phyloP scores from a whole-genome alignment of 2,888 invertebrate genomes.

The Minunthozetes semirufus region DNA sequence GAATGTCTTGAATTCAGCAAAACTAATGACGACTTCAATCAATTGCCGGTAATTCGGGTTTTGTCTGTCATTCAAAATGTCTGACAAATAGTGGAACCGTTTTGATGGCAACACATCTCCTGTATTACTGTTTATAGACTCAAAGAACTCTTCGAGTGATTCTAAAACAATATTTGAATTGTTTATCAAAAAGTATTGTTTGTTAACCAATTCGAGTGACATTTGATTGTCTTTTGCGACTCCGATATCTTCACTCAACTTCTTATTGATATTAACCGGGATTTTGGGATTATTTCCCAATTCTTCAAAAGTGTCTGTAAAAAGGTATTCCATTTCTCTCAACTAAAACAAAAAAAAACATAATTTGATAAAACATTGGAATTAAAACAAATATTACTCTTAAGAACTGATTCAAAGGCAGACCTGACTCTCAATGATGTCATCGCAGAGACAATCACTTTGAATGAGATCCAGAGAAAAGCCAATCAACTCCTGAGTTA shows the following conservation, averaged over 20 bases:
- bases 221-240: not conserved
- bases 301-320: not conserved
- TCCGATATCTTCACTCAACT: not conserved
- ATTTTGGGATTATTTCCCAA: not conserved
- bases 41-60: not conserved
- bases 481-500: conserved; percentile 9
- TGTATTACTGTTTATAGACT: not conserved
- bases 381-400: not conserved
- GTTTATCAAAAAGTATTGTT: not conserved
- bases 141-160: not conserved
- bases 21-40: not conserved
- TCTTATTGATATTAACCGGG: not conserved
- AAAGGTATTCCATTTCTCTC: not conserved
- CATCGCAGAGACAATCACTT: not conserved
- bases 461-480: not conserved
- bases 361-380: not conserved
- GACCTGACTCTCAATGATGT: not conserved
- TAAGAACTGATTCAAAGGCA: not conserved
- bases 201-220: conserved; percentile 2
- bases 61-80: not conserved
- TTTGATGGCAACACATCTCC: not conserved
- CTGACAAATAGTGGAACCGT: not conserved
- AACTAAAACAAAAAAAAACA: not conserved
- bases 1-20: not conserved
- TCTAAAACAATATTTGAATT: not conserved